These are phyloP conservation scores for Puma concolor DNA, from an alignment of 2,113 vertebrate genomes.

Conservation along the genomic window DNA sequence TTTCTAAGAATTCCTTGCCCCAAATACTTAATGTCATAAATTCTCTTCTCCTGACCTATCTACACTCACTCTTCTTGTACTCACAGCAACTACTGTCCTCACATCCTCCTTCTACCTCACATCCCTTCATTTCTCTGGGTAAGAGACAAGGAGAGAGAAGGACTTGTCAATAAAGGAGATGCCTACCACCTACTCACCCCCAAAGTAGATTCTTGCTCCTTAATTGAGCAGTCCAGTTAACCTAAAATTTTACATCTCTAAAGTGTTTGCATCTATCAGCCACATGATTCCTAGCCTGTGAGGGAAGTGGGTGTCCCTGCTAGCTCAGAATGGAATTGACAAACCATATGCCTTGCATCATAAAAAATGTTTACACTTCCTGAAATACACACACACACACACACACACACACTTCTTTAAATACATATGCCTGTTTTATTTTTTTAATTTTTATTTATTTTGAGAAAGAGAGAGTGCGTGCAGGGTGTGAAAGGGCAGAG, in stretches of 20 bases:
- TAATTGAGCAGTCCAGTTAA: neutral
- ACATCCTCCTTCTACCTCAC: neutral
- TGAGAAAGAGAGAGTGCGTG: too few relatives aligned
- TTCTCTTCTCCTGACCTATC: neutral
- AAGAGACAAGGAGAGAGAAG: neutral
- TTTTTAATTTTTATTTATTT: too few relatives aligned
- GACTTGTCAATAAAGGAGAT: neutral
- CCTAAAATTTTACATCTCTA: neutral
- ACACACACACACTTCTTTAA: too few relatives aligned
- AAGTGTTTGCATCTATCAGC: neutral
- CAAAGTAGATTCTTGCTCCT: neutral
- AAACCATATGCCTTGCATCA: neutral
- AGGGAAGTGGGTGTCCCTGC: neutral
- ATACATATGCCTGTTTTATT: too few relatives aligned
- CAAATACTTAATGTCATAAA: neutral
- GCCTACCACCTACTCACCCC: neutral
- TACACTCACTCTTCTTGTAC: neutral
- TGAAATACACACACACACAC: neutral
- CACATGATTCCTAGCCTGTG: neutral
- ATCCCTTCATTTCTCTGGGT: neutral
- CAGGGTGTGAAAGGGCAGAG: too few relatives aligned
- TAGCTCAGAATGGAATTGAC: neutral
- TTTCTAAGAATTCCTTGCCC: neutral
- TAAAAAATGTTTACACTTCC: neutral
- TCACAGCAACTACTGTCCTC: neutral